Conservation (phyloP, 2,797 vertebrate species). For the Neosalanx taihuensis region DNA sequence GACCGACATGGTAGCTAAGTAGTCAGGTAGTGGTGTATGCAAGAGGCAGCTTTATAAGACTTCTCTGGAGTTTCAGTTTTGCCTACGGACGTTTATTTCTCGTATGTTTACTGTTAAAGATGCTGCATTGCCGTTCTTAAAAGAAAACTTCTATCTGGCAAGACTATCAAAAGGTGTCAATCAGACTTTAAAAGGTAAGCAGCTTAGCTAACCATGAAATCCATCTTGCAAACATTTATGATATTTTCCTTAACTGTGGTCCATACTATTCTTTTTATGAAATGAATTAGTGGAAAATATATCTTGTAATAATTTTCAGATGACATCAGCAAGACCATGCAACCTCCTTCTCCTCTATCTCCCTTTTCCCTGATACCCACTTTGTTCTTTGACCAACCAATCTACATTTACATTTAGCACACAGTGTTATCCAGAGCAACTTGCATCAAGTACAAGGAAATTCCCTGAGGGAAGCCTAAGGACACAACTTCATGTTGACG, state of each 20-base stretch:
- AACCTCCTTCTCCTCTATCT: neutral
- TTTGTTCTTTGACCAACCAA: neutral
- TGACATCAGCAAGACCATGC: neutral
- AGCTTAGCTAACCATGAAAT: too few species aligned
- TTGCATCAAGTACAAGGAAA: too few species aligned
- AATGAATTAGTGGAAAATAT: too few species aligned
- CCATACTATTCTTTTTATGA: too few species aligned
- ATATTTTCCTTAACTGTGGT: too few species aligned
- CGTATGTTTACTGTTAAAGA: neutral
- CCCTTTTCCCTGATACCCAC: neutral
- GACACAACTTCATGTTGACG: too few species aligned
- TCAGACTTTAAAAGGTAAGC: conserved; percentile 54
- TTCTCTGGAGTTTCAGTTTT: conserved; percentile 5
- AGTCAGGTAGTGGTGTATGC: conserved; percentile 47
- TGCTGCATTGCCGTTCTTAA: neutral
- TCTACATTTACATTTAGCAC: too few species aligned
- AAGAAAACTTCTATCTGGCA: conserved; percentile 33
- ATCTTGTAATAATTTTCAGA: too few species aligned
- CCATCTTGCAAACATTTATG: too few species aligned
- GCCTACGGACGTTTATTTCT: conserved; percentile 35
- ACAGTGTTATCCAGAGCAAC: too few species aligned
- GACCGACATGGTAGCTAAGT: conserved; percentile 51
- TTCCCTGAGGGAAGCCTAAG: too few species aligned
- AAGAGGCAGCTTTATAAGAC: conserved; percentile 27
- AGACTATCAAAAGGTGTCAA: conserved; percentile 21